A percentile compares a stretch with the other conserved stretches of the same genome.
Evolutionary conservation across 2,113 vertebrate species (phyloP).

Genomic region (Scalopus aquaticus): DNA sequence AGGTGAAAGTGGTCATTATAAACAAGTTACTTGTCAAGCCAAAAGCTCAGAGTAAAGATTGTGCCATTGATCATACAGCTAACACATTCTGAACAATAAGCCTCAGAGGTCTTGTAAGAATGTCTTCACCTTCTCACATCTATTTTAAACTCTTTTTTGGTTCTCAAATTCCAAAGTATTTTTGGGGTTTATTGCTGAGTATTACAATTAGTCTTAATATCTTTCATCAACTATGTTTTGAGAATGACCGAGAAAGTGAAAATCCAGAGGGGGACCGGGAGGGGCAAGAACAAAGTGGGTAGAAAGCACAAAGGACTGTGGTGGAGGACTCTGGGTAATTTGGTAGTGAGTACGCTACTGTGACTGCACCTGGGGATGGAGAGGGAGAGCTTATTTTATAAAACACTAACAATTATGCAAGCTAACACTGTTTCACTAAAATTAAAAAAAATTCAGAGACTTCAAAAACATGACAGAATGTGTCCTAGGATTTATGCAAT

Average conservation of each 20-base stretch:
- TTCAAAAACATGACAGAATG: neutral
- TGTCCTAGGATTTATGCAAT: neutral
- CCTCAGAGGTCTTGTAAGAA: neutral
- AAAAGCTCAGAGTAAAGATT: neutral
- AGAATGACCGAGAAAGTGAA: neutral
- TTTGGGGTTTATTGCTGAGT: neutral
- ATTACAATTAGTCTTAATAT: neutral
- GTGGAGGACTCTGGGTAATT: too few relatives aligned
- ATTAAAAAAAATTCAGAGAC: neutral
- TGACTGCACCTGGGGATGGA: too few relatives aligned
- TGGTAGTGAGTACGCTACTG: too few relatives aligned
- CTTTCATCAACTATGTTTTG: constrained; percentile 23
- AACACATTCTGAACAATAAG: neutral
- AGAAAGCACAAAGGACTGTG: too few relatives aligned
- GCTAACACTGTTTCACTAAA: too few relatives aligned
- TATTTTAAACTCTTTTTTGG: neutral
- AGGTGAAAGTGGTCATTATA: constrained; percentile 44
- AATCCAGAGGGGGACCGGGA: neutral
- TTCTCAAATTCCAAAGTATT: neutral
- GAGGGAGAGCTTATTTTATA: too few relatives aligned
- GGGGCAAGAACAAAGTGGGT: too few relatives aligned
- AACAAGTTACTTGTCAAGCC: constrained; percentile 12
- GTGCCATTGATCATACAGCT: neutral
- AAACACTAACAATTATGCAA: too few relatives aligned
- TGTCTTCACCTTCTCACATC: neutral